A percentile compares a stretch with the other conserved stretches of the same genome.
Evolutionary conservation across 2,888 invertebrate species (phyloP).

Genomic region (Cylloceria caligata): DNA sequence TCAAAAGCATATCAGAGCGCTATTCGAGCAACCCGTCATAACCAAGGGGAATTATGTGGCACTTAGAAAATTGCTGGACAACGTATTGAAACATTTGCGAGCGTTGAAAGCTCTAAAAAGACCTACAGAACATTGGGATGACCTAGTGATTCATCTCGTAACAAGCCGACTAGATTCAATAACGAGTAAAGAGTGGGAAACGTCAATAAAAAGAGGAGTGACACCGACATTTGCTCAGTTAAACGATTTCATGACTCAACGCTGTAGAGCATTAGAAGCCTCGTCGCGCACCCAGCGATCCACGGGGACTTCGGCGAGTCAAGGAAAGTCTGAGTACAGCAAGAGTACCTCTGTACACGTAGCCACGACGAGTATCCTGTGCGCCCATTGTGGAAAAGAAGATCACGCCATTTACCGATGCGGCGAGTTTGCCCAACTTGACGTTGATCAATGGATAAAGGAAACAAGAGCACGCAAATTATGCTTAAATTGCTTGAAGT

Average conservation of each 20-base stretch:
- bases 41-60: conserved; percentile 17
- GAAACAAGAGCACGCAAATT: background rate
- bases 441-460: background rate
- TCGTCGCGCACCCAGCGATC: background rate
- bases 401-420: conserved; percentile 1
- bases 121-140: conserved; percentile 7
- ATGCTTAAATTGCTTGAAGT: background rate
- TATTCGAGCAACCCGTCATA: conserved; percentile 29
- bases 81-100: conserved; percentile 18
- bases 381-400: background rate
- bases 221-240: background rate
- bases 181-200: background rate
- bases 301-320: background rate
- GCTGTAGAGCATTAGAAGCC: background rate
- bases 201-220: background rate
- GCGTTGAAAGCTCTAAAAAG: background rate
- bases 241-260: no score
- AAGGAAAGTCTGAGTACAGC: background rate
- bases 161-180: background rate
- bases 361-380: background rate
- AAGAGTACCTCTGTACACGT: background rate
- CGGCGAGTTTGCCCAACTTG: background rate
- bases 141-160: background rate
- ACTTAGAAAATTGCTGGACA: conserved; percentile 14
- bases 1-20: conserved; percentile 35